Base-by-base conservation (phyloP, 2,113 vertebrate species). In the Bolborhynchus lineola region DNA sequence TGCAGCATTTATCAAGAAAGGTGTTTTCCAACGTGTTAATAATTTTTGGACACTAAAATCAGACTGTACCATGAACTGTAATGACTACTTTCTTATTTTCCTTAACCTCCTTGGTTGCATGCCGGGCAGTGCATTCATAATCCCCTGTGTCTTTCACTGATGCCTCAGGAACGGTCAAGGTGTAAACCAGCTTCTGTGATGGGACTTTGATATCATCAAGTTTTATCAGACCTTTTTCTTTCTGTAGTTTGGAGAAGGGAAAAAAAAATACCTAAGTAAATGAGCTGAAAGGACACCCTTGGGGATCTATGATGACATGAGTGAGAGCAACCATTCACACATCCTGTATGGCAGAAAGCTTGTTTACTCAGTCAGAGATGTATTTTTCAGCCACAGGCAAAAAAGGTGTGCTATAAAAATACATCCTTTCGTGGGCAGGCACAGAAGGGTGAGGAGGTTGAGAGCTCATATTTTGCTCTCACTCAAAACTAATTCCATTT, bases 81-180 rank as follows among this genome's bases (percentile, higher is more conserved):
- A 99, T 98, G 83, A 93, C 97, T 63, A 99, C 97, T 84, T 98
- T 98, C 97, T 98, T 99, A 41, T 98, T 98, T 93, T 99, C 98
- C 85, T 97, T 98, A 76, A 98, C 98, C 29, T 98, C 98, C 91
- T 95, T 98, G 37, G 98, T 98, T 64, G 99, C 98, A 77, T 99
- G 99, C 8, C 97, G 98, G 92, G 99, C 99, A 60, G 98, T 98
- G 86, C 99, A 99, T 35, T 99, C 98, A 28, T 99, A 99, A 88
- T 99, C 98, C 53, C 99, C 99, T 9, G 98, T 99, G 98, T 99
- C 99, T 92, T 99, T 99, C 92, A 98, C 94, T 3, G 99, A 98
- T 71, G 98, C 99, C 65, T 99, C 97, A 4, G 98, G 97, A 95
- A 99, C 98, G 4, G 97, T 99, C 97, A 99, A 92, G 4, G 98